phyloP scores from a whole-genome alignment of 2,113 vertebrate species.

The Chionis minor region DNA sequence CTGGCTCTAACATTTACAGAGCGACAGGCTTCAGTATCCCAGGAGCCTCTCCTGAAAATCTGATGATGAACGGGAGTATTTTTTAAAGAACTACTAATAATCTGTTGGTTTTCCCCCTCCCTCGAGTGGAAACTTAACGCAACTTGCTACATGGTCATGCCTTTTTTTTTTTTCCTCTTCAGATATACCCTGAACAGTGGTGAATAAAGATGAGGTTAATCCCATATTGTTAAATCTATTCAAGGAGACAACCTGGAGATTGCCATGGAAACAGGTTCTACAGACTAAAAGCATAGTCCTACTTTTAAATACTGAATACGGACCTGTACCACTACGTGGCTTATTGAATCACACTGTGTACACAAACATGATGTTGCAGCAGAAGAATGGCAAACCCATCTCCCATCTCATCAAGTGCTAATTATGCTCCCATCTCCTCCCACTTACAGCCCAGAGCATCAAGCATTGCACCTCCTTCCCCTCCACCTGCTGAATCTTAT shows the following conservation, averaged over 20 bases:
- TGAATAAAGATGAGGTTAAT: conserved; percentile 66
- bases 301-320: not conserved
- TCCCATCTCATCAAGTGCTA: not conserved
- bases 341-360: not conserved
- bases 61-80: not conserved
- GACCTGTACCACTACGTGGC: not conserved
- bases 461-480: not conserved
- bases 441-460: not conserved
- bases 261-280: conserved; percentile 61
- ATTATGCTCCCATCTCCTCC: not conserved
- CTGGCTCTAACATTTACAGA: not conserved
- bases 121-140: not conserved
- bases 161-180: not conserved
- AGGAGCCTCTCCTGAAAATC: not conserved
- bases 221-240: conserved; percentile 32
- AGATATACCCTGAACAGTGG: not conserved
- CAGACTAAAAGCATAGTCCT: not conserved
- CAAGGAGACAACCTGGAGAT: conserved; percentile 49
- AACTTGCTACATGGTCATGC: not conserved
- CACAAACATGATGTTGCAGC: not conserved
- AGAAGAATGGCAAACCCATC: not conserved
- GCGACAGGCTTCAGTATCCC: not conserved
- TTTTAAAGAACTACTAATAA: not conserved
- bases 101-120: not conserved
- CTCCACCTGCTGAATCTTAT: not conserved